Conservation (phyloP, 2,113 vertebrate genomes). For the Nesogale talazaci region DNA sequence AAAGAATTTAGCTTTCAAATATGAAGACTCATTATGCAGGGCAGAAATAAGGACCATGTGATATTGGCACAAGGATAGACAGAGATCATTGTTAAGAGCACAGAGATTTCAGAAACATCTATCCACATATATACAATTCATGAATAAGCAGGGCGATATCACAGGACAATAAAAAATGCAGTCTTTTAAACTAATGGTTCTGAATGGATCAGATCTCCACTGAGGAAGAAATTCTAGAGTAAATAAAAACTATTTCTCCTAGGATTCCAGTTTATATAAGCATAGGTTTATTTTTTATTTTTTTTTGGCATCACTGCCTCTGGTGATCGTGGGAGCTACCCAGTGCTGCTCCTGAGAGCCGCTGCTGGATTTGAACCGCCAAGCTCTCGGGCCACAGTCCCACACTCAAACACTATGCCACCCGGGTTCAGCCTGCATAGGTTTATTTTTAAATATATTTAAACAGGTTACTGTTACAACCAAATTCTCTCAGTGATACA, state of each 20-base stretch:
- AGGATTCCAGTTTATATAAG: background rate
- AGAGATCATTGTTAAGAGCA: too few species aligned
- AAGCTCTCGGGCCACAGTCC: too few species aligned
- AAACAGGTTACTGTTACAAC: too few species aligned
- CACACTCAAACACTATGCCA: too few species aligned
- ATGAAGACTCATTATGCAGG: background rate
- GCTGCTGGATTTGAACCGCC: too few species aligned
- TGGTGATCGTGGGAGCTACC: too few species aligned
- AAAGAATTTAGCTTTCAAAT: background rate
- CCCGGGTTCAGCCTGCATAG: too few species aligned
- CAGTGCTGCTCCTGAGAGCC: too few species aligned
- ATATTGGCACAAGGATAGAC: background rate
- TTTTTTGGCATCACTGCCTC: too few species aligned
- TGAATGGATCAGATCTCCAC: background rate
- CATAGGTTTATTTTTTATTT: background rate
- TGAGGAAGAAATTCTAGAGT: background rate
- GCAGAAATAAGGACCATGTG: background rate
- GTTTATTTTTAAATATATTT: too few species aligned
- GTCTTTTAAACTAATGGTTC: background rate
- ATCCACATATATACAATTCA: background rate
- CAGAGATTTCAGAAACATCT: background rate
- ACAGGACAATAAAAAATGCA: background rate
- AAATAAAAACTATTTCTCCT: background rate
- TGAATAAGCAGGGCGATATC: background rate
- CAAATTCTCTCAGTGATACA: too few species aligned